A percentile compares a stretch with the other conserved stretches of the same genome.
Conservation (phyloP, 2,888 invertebrate species). For the Coelinius sp. region DNA sequence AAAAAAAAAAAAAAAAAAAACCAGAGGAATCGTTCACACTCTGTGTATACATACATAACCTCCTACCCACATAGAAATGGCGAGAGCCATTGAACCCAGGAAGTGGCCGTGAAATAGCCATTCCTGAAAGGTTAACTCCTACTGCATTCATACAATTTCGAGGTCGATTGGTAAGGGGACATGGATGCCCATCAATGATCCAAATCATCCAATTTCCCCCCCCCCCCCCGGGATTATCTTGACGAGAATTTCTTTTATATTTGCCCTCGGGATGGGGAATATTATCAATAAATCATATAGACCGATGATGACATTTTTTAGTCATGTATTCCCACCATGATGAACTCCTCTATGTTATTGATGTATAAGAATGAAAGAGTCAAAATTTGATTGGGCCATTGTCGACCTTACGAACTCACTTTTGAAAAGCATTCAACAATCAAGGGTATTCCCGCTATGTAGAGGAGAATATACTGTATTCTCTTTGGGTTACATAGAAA, state of each 20-base stretch:
- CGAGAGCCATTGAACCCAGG: slow-evolving; percentile 66
- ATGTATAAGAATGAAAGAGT: slow-evolving; percentile 49
- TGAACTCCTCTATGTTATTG: slow-evolving; percentile 46
- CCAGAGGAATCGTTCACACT: slow-evolving; percentile 56
- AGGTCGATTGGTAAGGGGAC: slow-evolving; percentile 30
- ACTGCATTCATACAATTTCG: slow-evolving; percentile 44
- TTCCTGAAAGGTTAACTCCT: slow-evolving; percentile 65
- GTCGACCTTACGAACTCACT: slow-evolving; percentile 51
- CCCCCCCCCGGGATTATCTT: neutral
- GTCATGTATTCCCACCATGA: neutral
- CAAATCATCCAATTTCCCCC: too few relatives aligned
- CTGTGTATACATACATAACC: slow-evolving; percentile 47
- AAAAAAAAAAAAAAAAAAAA: slow-evolving; percentile 29
- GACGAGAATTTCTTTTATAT: too few relatives aligned
- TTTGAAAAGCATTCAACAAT: slow-evolving; percentile 32
- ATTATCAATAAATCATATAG: too few relatives aligned
- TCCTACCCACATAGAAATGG: slow-evolving; percentile 63
- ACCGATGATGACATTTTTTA: too few relatives aligned
- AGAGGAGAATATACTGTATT: slow-evolving; percentile 35
- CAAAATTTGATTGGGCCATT: slow-evolving; percentile 68
- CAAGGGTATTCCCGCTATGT: slow-evolving; percentile 40
- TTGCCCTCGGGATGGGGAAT: too few relatives aligned
- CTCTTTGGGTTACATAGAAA: slow-evolving; percentile 38
- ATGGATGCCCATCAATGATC: neutral
- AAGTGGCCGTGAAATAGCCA: slow-evolving; percentile 67